Evolutionary conservation across 2,888 invertebrate species (phyloP).

Genomic region (Scaptomyza cyrtandrae): DNA sequence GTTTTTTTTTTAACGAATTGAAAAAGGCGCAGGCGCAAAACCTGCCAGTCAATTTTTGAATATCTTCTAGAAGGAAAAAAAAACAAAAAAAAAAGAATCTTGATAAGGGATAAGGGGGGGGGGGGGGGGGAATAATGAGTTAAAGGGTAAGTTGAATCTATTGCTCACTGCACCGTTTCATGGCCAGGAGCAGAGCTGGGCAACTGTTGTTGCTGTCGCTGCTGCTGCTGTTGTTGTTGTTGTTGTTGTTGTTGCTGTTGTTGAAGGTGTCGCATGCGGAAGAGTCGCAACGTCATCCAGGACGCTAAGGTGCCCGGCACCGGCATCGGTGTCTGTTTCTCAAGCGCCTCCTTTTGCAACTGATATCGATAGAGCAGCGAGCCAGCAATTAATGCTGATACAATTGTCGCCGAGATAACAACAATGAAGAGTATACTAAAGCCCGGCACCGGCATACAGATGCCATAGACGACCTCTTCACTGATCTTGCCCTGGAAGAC

Average conservation of each 20-base stretch:
- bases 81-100: constrained; percentile 23
- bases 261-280: constrained; percentile 85
- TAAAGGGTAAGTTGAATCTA: not conserved
- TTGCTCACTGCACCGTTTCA: constrained; percentile 77
- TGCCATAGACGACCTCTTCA: constrained; percentile 95
- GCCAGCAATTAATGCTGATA: constrained; percentile 94
- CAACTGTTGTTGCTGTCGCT: constrained; percentile 28
- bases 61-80: constrained; percentile 31
- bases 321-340: constrained; percentile 86
- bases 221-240: constrained; percentile 26
- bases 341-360: constrained; percentile 88
- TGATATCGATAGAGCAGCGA: constrained; percentile 92
- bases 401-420: constrained; percentile 93
- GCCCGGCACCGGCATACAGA: constrained; percentile 95
- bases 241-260: constrained; percentile 74
- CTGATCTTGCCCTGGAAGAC: constrained; percentile 94
- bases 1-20: constrained; percentile 13
- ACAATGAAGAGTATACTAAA: constrained; percentile 95
- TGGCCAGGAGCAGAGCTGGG: constrained; percentile 58
- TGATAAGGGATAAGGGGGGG: not conserved
- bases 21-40: constrained; percentile 26
- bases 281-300: constrained; percentile 89
- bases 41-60: constrained; percentile 44
- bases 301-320: constrained; percentile 88
- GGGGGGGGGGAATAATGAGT: not conserved